Evolutionary conservation across 2,888 invertebrate species (phyloP).

Genomic region (Tiliacea citrago): DNA sequence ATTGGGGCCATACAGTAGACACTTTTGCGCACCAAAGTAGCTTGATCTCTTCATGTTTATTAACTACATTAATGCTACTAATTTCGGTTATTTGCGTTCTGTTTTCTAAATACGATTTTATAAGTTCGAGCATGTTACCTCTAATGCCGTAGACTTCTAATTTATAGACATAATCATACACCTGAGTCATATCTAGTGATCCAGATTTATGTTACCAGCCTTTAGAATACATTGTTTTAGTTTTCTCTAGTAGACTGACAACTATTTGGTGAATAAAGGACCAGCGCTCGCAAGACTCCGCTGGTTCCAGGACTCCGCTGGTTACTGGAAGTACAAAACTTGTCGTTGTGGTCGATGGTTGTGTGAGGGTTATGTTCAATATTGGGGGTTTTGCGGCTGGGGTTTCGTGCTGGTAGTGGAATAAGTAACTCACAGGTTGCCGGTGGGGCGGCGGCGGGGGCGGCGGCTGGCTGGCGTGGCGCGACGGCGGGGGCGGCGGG

Average conservation of each 20-base stretch:
- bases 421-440: slow-evolving; percentile 56
- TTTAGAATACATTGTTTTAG: background rate
- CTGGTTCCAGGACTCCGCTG: background rate
- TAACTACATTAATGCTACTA: too few species aligned
- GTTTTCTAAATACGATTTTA: too few species aligned
- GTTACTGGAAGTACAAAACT: background rate
- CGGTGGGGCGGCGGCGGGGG: slow-evolving; percentile 74
- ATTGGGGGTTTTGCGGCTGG: too few species aligned
- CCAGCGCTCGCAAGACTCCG: background rate
- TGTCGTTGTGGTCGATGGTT: background rate
- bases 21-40: too few species aligned
- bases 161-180: too few species aligned
- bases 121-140: too few species aligned
- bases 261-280: background rate
- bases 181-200: too few species aligned
- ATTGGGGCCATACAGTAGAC: too few species aligned
- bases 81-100: too few species aligned
- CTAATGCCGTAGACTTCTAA: too few species aligned
- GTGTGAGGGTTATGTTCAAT: background rate
- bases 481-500: slow-evolving; percentile 86
- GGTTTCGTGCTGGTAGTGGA: background rate
- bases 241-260: background rate
- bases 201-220: background rate
- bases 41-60: too few species aligned
- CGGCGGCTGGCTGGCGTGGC: slow-evolving; percentile 68